A percentile compares a stretch with the other conserved stretches of the same genome.
phyloP scores from a whole-genome alignment of 92 coral and sea anemone species.

The Zoanthus solanderi region DNA sequence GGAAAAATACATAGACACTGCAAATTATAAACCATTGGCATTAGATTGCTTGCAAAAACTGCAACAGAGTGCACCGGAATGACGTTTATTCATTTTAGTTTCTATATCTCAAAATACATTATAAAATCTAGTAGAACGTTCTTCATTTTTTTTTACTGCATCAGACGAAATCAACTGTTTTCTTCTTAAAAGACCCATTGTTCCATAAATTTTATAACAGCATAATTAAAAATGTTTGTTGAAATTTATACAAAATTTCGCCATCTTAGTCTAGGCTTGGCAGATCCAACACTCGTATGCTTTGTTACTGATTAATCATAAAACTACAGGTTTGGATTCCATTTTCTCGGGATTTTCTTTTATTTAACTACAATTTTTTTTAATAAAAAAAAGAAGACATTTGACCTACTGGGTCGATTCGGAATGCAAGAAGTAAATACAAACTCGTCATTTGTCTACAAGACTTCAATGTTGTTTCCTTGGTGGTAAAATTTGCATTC shows the following conservation, averaged over 20 bases:
- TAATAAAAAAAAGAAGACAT: background rate
- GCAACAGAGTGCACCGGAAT: background rate
- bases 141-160: background rate
- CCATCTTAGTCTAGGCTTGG: no score
- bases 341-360: no score
- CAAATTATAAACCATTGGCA: background rate
- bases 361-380: no score
- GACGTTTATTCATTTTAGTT: background rate
- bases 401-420: background rate
- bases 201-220: no score
- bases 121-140: no score
- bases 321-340: no score
- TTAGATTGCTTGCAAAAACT: background rate
- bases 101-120: no score
- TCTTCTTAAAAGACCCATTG: no score
- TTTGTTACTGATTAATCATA: no score
- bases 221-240: no score
- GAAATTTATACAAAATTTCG: no score
- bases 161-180: background rate
- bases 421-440: slow-evolving; percentile 19
- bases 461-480: background rate
- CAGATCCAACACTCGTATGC: no score
- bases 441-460: background rate
- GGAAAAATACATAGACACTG: background rate
- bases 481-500: slow-evolving; percentile 7